Percentiles rank a stretch among this genome's conserved stretches.
phyloP scores from a whole-genome alignment of 2,113 vertebrate genomes.

The Prionailurus bengalensis region DNA sequence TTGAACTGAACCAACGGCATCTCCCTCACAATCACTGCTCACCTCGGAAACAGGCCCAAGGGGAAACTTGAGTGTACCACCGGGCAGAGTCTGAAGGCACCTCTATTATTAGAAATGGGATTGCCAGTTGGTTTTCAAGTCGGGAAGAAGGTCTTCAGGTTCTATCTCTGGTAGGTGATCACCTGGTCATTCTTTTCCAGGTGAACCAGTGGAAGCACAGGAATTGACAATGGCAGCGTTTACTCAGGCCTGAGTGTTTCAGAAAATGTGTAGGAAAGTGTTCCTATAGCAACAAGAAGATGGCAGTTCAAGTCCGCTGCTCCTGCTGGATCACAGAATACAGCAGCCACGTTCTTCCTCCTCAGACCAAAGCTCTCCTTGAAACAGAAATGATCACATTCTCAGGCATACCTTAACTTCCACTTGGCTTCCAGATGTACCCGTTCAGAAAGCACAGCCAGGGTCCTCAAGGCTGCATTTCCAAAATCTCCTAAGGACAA shows the following conservation, averaged over 20 bases:
- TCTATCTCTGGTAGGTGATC: not conserved
- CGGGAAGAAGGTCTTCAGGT: not conserved
- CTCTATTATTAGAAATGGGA: not conserved
- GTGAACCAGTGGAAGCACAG: not conserved
- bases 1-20: slow-evolving; percentile 39
- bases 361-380: slow-evolving; percentile 1
- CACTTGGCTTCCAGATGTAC: not conserved
- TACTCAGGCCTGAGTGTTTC: not conserved
- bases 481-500: slow-evolving; percentile 6
- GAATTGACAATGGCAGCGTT: not conserved
- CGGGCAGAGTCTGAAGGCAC: not conserved
- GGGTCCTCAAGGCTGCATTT: not conserved
- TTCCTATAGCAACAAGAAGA: slow-evolving; percentile 79
- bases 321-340: not conserved
- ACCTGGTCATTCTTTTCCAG: not conserved
- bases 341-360: not conserved
- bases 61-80: not conserved
- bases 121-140: slow-evolving; percentile 3
- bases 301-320: slow-evolving; percentile 39
- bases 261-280: slow-evolving; percentile 52
- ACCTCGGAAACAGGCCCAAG: slow-evolving; percentile 25
- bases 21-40: not conserved
- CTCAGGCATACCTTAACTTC: not conserved
- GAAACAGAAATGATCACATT: not conserved
- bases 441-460: not conserved